These are phyloP conservation scores for Saimiri boliviensis DNA, from an alignment of 2,113 vertebrate genomes.

Conservation along the genomic window DNA sequence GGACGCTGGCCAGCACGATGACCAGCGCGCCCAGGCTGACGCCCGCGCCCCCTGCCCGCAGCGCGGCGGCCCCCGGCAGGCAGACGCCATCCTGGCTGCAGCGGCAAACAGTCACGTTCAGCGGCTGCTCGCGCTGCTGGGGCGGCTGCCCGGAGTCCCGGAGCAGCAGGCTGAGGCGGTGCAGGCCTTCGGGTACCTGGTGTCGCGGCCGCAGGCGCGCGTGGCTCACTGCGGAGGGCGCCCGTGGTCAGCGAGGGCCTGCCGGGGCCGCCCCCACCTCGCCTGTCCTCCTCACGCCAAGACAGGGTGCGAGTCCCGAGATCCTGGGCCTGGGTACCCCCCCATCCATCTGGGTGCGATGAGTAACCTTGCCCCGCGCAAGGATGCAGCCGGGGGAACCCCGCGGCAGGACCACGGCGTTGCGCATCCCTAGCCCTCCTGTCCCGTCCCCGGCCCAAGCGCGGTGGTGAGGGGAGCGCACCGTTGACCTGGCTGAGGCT, in stretches of 20 bases:
- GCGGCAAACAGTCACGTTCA: constrained; percentile 92
- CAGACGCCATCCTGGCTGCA: constrained; percentile 89
- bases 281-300: neutral
- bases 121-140: constrained; percentile 79
- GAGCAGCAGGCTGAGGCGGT: constrained; percentile 88
- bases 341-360: fast-evolving
- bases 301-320: no score
- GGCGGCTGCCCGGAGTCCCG: constrained; percentile 90
- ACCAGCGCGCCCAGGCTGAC: constrained; percentile 90
- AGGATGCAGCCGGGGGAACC: neutral
- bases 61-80: constrained; percentile 81
- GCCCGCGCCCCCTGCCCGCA: constrained; percentile 84
- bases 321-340: neutral
- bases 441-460: no score
- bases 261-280: neutral
- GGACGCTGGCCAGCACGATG: constrained; percentile 86
- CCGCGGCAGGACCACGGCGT: no score
- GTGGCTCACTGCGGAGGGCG: constrained; percentile 87
- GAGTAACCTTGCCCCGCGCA: no score
- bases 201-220: constrained; percentile 84
- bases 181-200: constrained; percentile 85
- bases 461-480: constrained; percentile 63
- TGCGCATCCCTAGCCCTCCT: neutral
- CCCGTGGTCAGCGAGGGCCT: neutral
- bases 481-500: constrained; percentile 90